A percentile compares a stretch with the other conserved stretches of the same genome.
phyloP scores from a whole-genome alignment of 2,797 vertebrate species.

The Streptopelia turtur region DNA sequence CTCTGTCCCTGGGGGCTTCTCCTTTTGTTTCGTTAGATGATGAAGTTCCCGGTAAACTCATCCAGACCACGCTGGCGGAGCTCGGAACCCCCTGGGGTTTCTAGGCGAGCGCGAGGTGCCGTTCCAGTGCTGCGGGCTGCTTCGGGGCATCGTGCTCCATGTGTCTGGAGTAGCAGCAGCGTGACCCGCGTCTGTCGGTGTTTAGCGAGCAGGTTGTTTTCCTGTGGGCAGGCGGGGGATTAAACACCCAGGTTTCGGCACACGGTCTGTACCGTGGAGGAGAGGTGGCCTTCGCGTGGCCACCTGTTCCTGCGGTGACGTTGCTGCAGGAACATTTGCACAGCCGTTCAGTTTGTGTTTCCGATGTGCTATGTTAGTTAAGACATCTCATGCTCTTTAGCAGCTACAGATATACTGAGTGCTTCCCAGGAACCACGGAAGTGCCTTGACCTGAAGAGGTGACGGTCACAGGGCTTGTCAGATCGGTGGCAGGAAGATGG shows the following conservation, averaged over 20 bases:
- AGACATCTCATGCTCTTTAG: not conserved
- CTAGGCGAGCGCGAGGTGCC: rapidly evolving
- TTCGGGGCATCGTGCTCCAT: not conserved
- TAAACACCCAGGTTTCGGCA: not conserved
- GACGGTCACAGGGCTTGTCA: not conserved
- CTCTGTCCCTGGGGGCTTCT: not conserved
- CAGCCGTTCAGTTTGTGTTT: not conserved
- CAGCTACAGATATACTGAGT: rapidly evolving
- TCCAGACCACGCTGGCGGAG: rapidly evolving
- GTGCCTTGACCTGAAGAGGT: not conserved
- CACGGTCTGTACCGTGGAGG: not conserved
- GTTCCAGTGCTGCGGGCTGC: not conserved
- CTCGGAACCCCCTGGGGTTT: not conserved
- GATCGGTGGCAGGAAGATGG: no score
- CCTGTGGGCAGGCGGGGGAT: not conserved
- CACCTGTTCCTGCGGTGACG: rapidly evolving
- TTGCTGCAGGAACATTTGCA: not conserved
- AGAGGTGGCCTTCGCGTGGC: not conserved
- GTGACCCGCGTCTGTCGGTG: not conserved
- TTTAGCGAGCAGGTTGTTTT: not conserved
- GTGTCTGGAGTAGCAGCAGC: rapidly evolving
- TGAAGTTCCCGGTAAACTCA: not conserved
- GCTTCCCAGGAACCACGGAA: not conserved
- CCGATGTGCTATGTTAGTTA: not conserved
- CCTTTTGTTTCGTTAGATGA: not conserved